phyloP scores from a whole-genome alignment of 2,797 vertebrate species.

The Zalophus californianus region DNA sequence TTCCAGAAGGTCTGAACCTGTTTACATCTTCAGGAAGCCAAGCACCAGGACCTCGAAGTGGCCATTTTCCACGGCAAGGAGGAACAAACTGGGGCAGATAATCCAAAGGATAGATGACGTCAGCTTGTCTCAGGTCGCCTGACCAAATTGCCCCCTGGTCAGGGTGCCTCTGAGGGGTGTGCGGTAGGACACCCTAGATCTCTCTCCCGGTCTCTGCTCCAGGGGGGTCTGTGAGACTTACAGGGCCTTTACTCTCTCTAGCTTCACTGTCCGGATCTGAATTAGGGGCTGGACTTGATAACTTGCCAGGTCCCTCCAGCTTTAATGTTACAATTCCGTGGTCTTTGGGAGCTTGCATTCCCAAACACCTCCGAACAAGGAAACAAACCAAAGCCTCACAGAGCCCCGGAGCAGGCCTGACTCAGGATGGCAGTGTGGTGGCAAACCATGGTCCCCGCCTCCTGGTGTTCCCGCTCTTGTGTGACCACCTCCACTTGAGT shows the following conservation, averaged over 20 bases:
- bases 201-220: fast-evolving
- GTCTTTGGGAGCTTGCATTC: neutral
- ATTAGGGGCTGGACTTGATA: fast-evolving
- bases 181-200: fast-evolving
- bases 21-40: neutral
- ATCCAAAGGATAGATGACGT: fast-evolving
- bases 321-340: fast-evolving
- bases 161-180: neutral
- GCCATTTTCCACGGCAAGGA: fast-evolving
- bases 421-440: fast-evolving
- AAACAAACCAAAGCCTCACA: fast-evolving
- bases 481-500: fast-evolving
- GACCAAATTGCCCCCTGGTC: fast-evolving
- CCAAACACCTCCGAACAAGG: fast-evolving
- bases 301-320: neutral
- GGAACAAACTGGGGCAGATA: neutral
- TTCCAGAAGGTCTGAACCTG: fast-evolving
- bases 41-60: fast-evolving
- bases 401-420: fast-evolving
- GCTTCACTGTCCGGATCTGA: fast-evolving
- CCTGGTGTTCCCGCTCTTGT: fast-evolving
- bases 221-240: fast-evolving
- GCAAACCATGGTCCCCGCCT: fast-evolving
- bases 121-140: fast-evolving
- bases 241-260: fast-evolving